Evolutionary conservation across 37 sponge, comb jelly and placozoan genomes (phyloP).

Genomic region (Mnemiopsis leidyi): DNA sequence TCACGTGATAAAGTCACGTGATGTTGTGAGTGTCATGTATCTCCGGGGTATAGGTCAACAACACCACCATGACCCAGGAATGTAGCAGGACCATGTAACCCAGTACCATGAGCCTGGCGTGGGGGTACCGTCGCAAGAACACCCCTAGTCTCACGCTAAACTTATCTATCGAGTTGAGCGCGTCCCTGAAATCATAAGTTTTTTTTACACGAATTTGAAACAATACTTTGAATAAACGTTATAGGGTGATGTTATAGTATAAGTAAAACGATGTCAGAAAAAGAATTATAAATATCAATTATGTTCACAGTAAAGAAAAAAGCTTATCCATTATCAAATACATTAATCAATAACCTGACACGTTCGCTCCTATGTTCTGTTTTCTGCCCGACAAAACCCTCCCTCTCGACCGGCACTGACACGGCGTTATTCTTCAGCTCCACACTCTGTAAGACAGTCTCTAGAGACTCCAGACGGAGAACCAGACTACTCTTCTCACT

Average conservation of each 20-base stretch:
- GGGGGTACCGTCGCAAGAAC: constrained; percentile 79
- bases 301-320: too few relatives aligned
- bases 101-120: constrained; percentile 77
- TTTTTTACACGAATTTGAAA: too few relatives aligned
- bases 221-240: too few relatives aligned
- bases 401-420: constrained; percentile 21
- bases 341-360: too few relatives aligned
- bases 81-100: constrained; percentile 81
- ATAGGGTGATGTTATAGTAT: too few relatives aligned
- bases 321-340: too few relatives aligned
- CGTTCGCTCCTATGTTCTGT: too few relatives aligned
- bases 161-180: constrained; percentile 73
- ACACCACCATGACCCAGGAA: constrained; percentile 84
- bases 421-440: constrained; percentile 36
- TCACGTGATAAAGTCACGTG: neutral
- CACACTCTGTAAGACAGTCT: neutral
- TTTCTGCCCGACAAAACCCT: constrained; percentile 13
- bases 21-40: constrained; percentile 68
- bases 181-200: too few relatives aligned
- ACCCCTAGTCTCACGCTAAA: constrained; percentile 77
- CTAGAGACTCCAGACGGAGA: constrained; percentile 72
- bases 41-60: constrained; percentile 89
- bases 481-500: constrained; percentile 74
- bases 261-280: too few relatives aligned
- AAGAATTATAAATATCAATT: too few relatives aligned